A percentile compares a stretch with the other conserved stretches of the same genome.
Evolutionary conservation across 2,113 vertebrate genomes (phyloP).

Genomic region (Cyprinodon brontotheroides): DNA sequence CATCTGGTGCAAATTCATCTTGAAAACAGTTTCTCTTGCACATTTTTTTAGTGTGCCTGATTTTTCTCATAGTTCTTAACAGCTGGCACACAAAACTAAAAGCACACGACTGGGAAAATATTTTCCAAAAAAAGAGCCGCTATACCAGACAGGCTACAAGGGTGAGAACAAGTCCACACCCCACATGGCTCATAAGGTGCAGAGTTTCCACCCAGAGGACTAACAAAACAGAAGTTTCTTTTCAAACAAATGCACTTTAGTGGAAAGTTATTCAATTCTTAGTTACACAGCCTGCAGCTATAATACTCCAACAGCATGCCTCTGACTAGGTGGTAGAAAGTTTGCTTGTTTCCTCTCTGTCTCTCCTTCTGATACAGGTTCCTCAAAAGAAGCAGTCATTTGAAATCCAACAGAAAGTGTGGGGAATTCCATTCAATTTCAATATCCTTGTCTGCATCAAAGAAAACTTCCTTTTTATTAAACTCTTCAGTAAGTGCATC

Average conservation of each 20-base stretch:
- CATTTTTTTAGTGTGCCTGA: neutral
- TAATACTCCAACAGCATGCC: neutral
- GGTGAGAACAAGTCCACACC: neutral
- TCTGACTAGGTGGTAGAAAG: neutral
- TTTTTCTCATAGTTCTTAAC: slow-evolving; percentile 6
- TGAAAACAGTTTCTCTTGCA: neutral
- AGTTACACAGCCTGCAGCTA: neutral
- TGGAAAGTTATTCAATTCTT: neutral
- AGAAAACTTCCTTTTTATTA: too few species aligned
- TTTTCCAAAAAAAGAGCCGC: neutral
- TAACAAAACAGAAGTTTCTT: neutral
- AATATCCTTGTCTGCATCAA: too few species aligned
- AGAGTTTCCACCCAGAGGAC: slow-evolving; percentile 1
- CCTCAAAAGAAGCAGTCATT: too few species aligned
- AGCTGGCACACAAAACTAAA: slow-evolving; percentile 10
- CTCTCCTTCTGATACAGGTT: neutral
- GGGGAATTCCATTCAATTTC: too few species aligned
- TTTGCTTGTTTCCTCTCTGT: too few species aligned
- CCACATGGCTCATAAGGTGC: neutral
- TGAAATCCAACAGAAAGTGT: too few species aligned
- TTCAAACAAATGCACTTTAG: neutral
- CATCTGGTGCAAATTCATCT: neutral
- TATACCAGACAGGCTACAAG: slow-evolving; percentile 2
- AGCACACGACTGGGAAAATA: slow-evolving; percentile 3
- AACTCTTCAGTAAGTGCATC: too few species aligned